Base-by-base conservation (phyloP, 2,888 invertebrate species). In the Cantharis rustica region DNA sequence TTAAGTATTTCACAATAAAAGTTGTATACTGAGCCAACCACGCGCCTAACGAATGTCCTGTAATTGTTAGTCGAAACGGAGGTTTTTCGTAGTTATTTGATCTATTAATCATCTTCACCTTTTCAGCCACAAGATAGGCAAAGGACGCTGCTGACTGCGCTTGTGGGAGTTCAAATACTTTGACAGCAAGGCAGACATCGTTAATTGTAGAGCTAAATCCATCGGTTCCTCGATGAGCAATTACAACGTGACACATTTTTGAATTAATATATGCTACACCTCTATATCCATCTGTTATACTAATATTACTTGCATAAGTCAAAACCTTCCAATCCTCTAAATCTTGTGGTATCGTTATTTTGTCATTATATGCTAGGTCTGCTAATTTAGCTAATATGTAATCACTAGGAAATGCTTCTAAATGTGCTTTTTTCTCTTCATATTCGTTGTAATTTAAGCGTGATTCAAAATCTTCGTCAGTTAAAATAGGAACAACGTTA, bases 31-130 rank as follows among this genome's bases (percentile, higher is more conserved):
- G 78, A 4, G 73, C 75, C 11, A 78, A 70, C 78, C 75, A 78
- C 9, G 75, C 78, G 15, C 78, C 78, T 62, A 78, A 71, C 3
- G 78, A 78, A 68, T 79, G 79, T 5, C 76, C 76, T 13, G 79
- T 76, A n/a, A 76, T 79, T 47, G 76, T 76, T 63, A 76, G 68
- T 47, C 72, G 72, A 61, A 73, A 61, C 10, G 16, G 16, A 61
- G 13, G 20, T 16, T 15, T 47, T 3, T 62, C 17, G 15, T 16
- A 13, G 13, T 10, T 3, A 7, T n/a, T n/a, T 47, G 3, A 27
- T 2, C 4, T n/a, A 23, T 27, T 62, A 16, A 47, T 13, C 31
- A 0, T 23, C 20, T 71, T 72, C 17, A 78, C 16, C 64, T 68
- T 13, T 68, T 71, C 61, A 9, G 66, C 61, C 10, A 78, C 61